Base-by-base conservation (phyloP, 1,140 invertebrate genomes). In the Neuroterus valhalla region DNA sequence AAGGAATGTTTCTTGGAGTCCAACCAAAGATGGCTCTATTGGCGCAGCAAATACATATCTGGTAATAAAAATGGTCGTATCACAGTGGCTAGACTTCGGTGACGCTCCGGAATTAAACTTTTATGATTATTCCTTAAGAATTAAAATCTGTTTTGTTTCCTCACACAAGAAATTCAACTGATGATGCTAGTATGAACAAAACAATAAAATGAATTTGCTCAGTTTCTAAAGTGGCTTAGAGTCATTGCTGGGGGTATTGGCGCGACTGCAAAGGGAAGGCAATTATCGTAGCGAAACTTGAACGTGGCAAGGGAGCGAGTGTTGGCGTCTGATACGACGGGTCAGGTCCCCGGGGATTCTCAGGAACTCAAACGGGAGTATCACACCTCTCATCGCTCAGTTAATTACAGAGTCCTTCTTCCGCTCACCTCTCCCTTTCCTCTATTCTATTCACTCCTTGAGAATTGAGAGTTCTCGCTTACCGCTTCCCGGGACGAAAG, bases 221-320 rank as follows among this genome's bases (percentile, higher is more conserved):
- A 42, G 38, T 10, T 73, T 68, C 45, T 67, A 70, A 66, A 66
- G 71, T 70, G 45, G 52, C 68, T 38, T 19, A 74, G 68, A 66
- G 62, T 74, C 71, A 66, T 66, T 74, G 71, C 68, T 46, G 66
- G 17, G 55, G 72, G 66, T 71, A 74, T 80, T 77, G 74, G 72
- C 52, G 48, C 67, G 72, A 76, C 70, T 76, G 74, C 52, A 45
- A 68, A 86, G 86, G 84, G 82, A 84, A 88, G 83, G 86, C 87
- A 88, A 88, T 88, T 88, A 88, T 88, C 87, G 85, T 84, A 82
- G 85, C 86, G 84, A 87, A 88, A 88, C 84, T 87, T 86, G 86
- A 88, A 87, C 85, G 84, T 73, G 73, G 73, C 70, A 70, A 50
- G 70, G 66, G 43, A 72, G 77, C 45, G 84, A 86, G 86, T 86